A percentile compares a stretch with the other conserved stretches of the same genome.
These are phyloP conservation scores for Dugesia japonica DNA, from an alignment of 2,888 invertebrate genomes.

Conservation along the genomic window DNA sequence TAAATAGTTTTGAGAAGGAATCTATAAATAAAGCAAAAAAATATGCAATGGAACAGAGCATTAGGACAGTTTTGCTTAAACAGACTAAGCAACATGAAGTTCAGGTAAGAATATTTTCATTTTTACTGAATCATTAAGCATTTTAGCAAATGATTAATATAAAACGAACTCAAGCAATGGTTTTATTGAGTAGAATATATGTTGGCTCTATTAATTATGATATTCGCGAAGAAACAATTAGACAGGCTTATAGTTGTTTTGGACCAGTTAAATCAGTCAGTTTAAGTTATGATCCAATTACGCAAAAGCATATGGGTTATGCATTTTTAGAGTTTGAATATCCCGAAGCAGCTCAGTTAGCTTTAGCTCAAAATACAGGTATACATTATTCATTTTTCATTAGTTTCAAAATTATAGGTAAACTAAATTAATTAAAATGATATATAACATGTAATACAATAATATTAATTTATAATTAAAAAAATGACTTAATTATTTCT, in stretches of 20 bases:
- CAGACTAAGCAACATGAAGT: slow-evolving; percentile 33
- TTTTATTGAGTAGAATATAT: slow-evolving; percentile 61
- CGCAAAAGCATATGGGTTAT: slow-evolving; percentile 96
- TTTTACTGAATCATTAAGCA: too few relatives aligned
- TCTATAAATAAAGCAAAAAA: slow-evolving; percentile 84
- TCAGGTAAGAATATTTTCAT: slow-evolving; percentile 27
- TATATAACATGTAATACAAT: too few relatives aligned
- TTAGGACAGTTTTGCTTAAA: slow-evolving; percentile 53
- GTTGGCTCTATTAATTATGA: slow-evolving; percentile 98
- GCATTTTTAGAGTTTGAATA: slow-evolving; percentile 99
- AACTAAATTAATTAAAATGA: too few relatives aligned
- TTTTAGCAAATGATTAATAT: slow-evolving; percentile 31
- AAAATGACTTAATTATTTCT: too few relatives aligned
- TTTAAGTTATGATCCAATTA: slow-evolving; percentile 97
- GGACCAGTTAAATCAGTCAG: slow-evolving; percentile 99
- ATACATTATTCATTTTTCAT: too few relatives aligned
- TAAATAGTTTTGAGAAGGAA: slow-evolving; percentile 72
- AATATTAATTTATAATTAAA: too few relatives aligned
- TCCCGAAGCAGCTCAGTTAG: slow-evolving; percentile 92
- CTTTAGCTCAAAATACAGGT: slow-evolving; percentile 97
- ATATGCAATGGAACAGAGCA: slow-evolving; percentile 99
- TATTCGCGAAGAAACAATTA: slow-evolving; percentile 80
- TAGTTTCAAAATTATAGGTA: too few relatives aligned
- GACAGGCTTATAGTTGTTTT: slow-evolving; percentile 86
- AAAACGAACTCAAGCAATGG: slow-evolving; percentile 30